These are phyloP conservation scores for Manis javanica DNA, from an alignment of 2,797 vertebrate species.

Conservation along the genomic window DNA sequence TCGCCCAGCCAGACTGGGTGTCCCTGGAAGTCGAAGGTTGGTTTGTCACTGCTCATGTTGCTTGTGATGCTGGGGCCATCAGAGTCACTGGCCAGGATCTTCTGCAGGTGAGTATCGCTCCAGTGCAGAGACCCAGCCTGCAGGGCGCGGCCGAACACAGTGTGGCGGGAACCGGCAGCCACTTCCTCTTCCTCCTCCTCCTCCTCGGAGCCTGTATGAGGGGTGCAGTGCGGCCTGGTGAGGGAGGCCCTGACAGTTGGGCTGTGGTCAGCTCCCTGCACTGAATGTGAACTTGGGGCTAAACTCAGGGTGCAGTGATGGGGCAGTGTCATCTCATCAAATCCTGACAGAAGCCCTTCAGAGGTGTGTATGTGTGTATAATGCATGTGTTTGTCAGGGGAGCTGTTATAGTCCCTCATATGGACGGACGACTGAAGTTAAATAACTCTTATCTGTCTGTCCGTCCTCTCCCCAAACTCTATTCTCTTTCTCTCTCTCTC, in stretches of 20 bases:
- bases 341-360: background rate
- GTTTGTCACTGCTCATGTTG: conserved; percentile 68
- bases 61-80: conserved; percentile 75
- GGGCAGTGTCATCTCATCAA: background rate
- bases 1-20: conserved; percentile 85
- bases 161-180: conserved; percentile 71
- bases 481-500: background rate
- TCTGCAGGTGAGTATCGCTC: conserved; percentile 84
- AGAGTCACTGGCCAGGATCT: conserved; percentile 81
- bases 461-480: background rate
- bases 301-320: background rate
- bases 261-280: background rate
- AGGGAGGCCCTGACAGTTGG: background rate
- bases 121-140: conserved; percentile 83
- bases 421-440: background rate
- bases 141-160: conserved; percentile 84
- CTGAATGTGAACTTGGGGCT: background rate
- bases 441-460: background rate
- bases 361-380: background rate
- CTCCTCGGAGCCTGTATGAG: background rate
- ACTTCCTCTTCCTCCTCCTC: conserved; percentile 11
- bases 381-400: background rate
- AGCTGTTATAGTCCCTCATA: background rate
- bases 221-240: background rate
- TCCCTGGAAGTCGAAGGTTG: conserved; percentile 84